A percentile compares a stretch with the other conserved stretches of the same genome.
Conservation (phyloP, 2,113 vertebrate species). For the Hirundichthys speculiger region DNA sequence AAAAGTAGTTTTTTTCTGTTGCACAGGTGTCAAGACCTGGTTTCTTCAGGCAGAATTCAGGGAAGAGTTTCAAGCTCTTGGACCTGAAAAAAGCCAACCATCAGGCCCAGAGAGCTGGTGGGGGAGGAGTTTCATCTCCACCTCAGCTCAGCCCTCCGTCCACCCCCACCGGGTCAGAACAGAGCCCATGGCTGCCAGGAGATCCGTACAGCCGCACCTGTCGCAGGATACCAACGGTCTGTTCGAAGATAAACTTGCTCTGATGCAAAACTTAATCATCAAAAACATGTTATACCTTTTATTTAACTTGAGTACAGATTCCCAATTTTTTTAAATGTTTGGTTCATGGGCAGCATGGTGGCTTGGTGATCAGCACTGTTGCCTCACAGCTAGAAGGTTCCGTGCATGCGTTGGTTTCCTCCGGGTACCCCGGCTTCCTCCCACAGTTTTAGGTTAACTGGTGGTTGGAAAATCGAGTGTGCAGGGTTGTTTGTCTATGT, state of each 20-base stretch:
- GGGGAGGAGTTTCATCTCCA: slow-evolving; percentile 83
- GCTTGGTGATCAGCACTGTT: too few species aligned
- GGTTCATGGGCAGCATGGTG: too few species aligned
- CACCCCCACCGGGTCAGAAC: slow-evolving; percentile 86
- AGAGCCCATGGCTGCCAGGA: slow-evolving; percentile 82
- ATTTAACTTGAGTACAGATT: too few species aligned
- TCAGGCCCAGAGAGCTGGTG: slow-evolving; percentile 25
- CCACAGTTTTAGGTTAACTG: too few species aligned
- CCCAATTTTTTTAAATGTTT: too few species aligned
- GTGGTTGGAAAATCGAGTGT: too few species aligned
- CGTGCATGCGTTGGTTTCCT: too few species aligned
- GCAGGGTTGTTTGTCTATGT: too few species aligned
- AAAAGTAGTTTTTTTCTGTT: background rate
- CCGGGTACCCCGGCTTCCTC: too few species aligned
- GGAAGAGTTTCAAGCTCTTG: slow-evolving; percentile 87
- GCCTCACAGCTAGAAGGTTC: too few species aligned
- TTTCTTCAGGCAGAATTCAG: slow-evolving; percentile 89
- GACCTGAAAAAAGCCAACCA: slow-evolving; percentile 84
- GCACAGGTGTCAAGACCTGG: slow-evolving; percentile 79
- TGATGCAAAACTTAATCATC: too few species aligned
- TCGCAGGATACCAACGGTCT: slow-evolving; percentile 90
- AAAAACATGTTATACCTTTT: background rate
- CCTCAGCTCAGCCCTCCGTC: slow-evolving; percentile 88
- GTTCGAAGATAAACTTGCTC: fast-evolving
- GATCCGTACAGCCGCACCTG: slow-evolving; percentile 84